Conservation (phyloP, 2,888 invertebrate species). For the Amiota minor region DNA sequence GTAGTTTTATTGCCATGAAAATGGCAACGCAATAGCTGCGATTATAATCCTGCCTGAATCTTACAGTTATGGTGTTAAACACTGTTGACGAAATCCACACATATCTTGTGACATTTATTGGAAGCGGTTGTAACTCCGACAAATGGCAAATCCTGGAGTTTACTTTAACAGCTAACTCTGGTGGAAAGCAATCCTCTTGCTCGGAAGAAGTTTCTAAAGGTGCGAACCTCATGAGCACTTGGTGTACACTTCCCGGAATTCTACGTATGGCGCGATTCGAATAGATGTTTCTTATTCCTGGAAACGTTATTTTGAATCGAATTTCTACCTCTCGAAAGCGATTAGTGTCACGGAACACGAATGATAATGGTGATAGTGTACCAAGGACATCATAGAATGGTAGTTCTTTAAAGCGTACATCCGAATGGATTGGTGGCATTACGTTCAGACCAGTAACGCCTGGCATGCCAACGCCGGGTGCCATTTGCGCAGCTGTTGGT, state of each 20-base stretch:
- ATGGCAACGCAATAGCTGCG: constrained; percentile 87
- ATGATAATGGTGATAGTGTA: constrained; percentile 89
- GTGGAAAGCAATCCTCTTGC: constrained; percentile 96
- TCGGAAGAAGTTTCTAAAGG: constrained; percentile 91
- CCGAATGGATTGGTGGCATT: constrained; percentile 86
- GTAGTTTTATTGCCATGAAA: constrained; percentile 89
- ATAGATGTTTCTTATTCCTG: constrained; percentile 92
- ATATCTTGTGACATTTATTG: constrained; percentile 93
- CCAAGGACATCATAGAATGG: constrained; percentile 94
- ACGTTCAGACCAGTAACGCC: constrained; percentile 65
- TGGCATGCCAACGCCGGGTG: constrained; percentile 36
- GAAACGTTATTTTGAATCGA: constrained; percentile 91
- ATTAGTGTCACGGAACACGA: constrained; percentile 81
- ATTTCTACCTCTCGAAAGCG: constrained; percentile 90
- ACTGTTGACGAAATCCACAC: constrained; percentile 90
- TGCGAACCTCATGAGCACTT: constrained; percentile 95
- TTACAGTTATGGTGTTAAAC: constrained; percentile 87
- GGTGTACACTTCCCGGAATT: constrained; percentile 82
- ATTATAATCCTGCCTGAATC: constrained; percentile 93
- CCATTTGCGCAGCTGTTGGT: too few species aligned
- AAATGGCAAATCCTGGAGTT: constrained; percentile 92
- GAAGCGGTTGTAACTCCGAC: constrained; percentile 95
- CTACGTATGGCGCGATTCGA: constrained; percentile 82
- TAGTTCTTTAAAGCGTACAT: constrained; percentile 90
- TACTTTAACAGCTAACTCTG: constrained; percentile 91